Evolutionary conservation across 2,797 vertebrate species (phyloP).

Genomic region (Eremophila alpestris): DNA sequence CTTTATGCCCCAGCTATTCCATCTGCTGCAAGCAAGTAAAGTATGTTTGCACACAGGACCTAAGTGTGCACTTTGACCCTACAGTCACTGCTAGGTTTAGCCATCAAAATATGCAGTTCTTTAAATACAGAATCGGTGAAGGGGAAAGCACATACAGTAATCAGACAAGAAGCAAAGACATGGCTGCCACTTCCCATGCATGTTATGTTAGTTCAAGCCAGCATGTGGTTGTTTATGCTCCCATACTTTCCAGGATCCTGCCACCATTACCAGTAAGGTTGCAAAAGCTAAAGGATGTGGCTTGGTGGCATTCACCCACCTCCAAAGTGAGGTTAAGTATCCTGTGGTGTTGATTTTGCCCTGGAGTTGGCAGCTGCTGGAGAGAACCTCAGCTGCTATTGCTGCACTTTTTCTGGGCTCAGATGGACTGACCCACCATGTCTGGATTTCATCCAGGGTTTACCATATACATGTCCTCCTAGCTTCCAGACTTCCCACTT

Average conservation of each 20-base stretch:
- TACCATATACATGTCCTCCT: not conserved
- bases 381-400: not conserved
- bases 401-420: not conserved
- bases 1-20: not conserved
- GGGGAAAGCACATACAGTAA: not conserved
- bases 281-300: conserved; percentile 7
- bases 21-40: not conserved
- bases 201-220: not conserved
- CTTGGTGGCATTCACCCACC: not conserved
- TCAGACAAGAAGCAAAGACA: not conserved
- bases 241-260: not conserved
- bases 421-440: accelerated
- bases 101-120: not conserved
- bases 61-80: not conserved
- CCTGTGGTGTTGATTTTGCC: not conserved
- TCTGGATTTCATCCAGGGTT: not conserved
- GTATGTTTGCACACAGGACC: not conserved
- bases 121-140: not conserved
- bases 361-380: not conserved
- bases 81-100: not conserved
- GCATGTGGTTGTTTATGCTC: not conserved
- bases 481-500: not conserved
- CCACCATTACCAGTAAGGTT: not conserved
- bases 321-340: not conserved
- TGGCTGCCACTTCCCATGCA: not conserved